Evolutionary conservation across 2,888 invertebrate species (phyloP), one percentile per base, ranked within the genome.

Genomic region (Allophyes oxyacanthae): DNA sequence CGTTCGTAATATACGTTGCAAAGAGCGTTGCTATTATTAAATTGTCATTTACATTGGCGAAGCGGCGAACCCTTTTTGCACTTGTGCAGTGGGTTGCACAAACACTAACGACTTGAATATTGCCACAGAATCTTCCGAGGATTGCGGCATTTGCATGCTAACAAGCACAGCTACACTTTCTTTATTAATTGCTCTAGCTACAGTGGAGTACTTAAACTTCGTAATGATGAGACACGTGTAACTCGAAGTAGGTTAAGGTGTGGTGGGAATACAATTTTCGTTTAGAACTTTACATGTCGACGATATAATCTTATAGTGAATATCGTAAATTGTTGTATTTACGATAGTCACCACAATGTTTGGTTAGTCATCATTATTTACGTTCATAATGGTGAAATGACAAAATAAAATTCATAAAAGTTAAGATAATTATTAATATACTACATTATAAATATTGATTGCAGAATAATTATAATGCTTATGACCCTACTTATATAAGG

Each of bases 61-160:
- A 45, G 69, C 64, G 64, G 69, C 53, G 49, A 66, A 71, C 72
- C 77, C 81, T 86, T 87, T 87, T 86, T 87, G 82, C 84, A 78
- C 72, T 76, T 65, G 77, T 81, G 82, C 82, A 82, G 79, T 83
- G 63, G 74, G 64, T 75, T 75, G 77, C 77, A 79, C 86, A 86
- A 88, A 85, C 86, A 85, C 87, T 90, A 89, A 89, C 87, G 87
- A 84, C 86, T 85, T 71, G 85, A 87, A 85, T 88, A 89, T 88
- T 86, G 83, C 80, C 75, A 67, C 59, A 75, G 78, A 86, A 87
- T 88, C 89, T 87, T 84, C 78, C 50, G 59, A 75, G 84, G 79
- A 85, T 84, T 84, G 84, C 77, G 71, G 80, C 78, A 87, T 89
- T 89, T 87, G 86, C 86, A 88, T 88, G 83, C 85, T 88, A 88